Conservation (phyloP, 2,888 invertebrate genomes). For the Tenthredo mesomela region DNA sequence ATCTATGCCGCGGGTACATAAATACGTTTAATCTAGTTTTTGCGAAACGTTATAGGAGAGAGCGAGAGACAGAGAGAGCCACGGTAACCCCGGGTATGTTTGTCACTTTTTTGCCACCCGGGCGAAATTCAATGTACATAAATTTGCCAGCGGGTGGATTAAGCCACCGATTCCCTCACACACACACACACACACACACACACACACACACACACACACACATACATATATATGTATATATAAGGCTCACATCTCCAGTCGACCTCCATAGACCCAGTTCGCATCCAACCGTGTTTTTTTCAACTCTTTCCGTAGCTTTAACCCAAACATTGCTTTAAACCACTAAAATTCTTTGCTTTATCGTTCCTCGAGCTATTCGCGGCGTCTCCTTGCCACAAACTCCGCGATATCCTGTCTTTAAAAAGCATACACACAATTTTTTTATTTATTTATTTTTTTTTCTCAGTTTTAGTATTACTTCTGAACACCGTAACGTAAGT, state of each 20-base stretch:
- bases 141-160: conserved; percentile 51
- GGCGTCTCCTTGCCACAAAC: background rate
- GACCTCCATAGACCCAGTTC: background rate
- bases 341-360: background rate
- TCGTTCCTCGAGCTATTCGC: background rate
- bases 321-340: conserved; percentile 1
- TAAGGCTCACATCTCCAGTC: conserved; percentile 25
- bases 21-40: conserved; percentile 66
- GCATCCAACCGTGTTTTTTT: conserved; percentile 2
- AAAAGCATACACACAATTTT: background rate
- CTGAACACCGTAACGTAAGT: too few species aligned
- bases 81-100: conserved; percentile 42
- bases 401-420: background rate
- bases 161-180: conserved; percentile 38
- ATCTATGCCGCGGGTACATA: conserved; percentile 55
- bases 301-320: conserved; percentile 3
- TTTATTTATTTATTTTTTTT: too few species aligned
- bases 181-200: background rate
- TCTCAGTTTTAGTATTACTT: background rate
- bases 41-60: conserved; percentile 53
- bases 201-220: background rate
- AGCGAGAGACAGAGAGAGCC: conserved; percentile 3
- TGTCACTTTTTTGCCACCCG: conserved; percentile 45
- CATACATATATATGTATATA: background rate
- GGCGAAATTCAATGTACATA: conserved; percentile 54